Evolutionary conservation across 2,888 invertebrate species (phyloP).

Genomic region (Agrenia bidenticulata): DNA sequence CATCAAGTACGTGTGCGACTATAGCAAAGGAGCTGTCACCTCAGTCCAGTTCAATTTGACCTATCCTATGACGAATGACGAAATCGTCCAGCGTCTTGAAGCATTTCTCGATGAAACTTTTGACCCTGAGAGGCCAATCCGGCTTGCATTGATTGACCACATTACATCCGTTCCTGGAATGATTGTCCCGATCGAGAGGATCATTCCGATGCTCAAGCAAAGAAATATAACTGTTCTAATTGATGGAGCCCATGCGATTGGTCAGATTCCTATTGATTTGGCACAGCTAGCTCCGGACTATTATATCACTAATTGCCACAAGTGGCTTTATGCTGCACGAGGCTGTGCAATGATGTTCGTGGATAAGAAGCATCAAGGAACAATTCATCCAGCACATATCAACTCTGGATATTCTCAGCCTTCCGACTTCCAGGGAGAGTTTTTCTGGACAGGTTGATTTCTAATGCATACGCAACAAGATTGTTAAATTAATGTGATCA

Average conservation of each 20-base stretch:
- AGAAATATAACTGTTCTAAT: conserved; percentile 35
- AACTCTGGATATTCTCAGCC: conserved; percentile 22
- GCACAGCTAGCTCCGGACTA: conserved; percentile 36
- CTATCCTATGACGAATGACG: conserved; percentile 38
- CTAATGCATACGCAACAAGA: no score
- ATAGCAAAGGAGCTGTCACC: conserved; percentile 26
- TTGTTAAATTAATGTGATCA: no score
- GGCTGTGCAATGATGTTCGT: conserved; percentile 36
- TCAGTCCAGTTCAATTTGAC: conserved; percentile 29
- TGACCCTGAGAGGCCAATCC: conserved; percentile 25
- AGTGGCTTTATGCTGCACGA: conserved; percentile 43
- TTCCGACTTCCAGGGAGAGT: conserved; percentile 40
- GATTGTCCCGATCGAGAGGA: conserved; percentile 33
- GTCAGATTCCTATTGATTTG: conserved; percentile 41
- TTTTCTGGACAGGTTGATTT: conserved; percentile 38
- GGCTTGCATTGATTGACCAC: conserved; percentile 33
- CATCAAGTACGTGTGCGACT: conserved; percentile 20
- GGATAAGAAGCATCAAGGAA: conserved; percentile 32
- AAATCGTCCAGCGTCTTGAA: conserved; percentile 28
- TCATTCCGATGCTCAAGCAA: conserved; percentile 38
- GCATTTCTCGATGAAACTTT: conserved; percentile 25
- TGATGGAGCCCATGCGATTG: conserved; percentile 48
- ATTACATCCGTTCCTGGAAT: conserved; percentile 36
- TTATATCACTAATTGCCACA: conserved; percentile 46
- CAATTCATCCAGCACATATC: conserved; percentile 40